Conservation (phyloP, 1,140 invertebrate genomes). For the Xylocopa sonorina region DNA sequence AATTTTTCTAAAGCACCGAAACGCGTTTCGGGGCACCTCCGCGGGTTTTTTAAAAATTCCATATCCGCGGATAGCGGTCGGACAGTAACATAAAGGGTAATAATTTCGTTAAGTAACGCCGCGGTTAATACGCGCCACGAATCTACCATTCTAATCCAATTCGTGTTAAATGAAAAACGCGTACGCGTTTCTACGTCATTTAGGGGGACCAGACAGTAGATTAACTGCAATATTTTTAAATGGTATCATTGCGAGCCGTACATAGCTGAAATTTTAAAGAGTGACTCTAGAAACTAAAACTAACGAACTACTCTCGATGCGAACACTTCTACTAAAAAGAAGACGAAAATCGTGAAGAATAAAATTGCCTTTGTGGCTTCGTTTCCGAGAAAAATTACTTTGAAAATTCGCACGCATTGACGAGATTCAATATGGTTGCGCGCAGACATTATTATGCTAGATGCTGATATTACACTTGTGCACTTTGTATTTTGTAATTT, state of each 20-base stretch:
- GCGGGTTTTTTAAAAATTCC: constrained; percentile 15
- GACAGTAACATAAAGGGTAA: not conserved
- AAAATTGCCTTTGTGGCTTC: too few species aligned
- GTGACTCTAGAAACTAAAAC: too few species aligned
- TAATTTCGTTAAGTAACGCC: constrained; percentile 8
- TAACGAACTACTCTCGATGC: too few species aligned
- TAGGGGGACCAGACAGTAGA: not conserved
- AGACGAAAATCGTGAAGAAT: too few species aligned
- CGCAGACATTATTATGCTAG: too few species aligned
- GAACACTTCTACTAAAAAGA: too few species aligned
- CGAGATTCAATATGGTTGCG: too few species aligned
- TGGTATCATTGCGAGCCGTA: not conserved
- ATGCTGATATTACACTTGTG: too few species aligned
- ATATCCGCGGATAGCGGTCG: not conserved
- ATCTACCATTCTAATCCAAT: constrained; percentile 12
- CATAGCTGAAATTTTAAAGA: not conserved
- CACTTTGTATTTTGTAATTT: too few species aligned
- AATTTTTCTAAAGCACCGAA: not conserved
- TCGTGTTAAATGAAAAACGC: constrained; percentile 27
- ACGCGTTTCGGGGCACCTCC: not conserved
- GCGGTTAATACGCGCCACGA: not conserved
- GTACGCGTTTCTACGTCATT: not conserved
- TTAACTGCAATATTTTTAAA: not conserved
- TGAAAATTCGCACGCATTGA: too few species aligned
- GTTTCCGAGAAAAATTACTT: too few species aligned